Base-by-base conservation (phyloP, 2,113 vertebrate genomes). In the Eptatretus burgeri region DNA sequence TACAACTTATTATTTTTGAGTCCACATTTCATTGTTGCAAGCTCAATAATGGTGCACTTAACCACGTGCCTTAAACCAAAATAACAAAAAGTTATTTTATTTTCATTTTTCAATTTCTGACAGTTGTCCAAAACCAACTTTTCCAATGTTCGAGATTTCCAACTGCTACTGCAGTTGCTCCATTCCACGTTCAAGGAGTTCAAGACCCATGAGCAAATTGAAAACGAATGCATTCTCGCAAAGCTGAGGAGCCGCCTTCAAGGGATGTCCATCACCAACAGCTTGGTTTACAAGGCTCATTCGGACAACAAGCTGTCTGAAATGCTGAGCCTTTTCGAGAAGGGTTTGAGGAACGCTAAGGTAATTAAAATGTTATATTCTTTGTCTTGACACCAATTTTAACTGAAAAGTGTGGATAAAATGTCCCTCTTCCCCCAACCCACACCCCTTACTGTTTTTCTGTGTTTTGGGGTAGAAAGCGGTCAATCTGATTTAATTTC, bases 81-180 rank as follows among this genome's bases (percentile, higher is more conserved):
- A 41, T 5, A 41, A 41, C 3, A 41, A 41, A 41, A 41, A 41
- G 14, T 56, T 12, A 20, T 60, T 60, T 49, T 64, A 41, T 64
- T 19, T 64, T n/a, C 18, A 19, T 66, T 51, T 62, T 19, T 14
- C 5, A n/a, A 7, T 11, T 2, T 9, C 2, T 51, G 7, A 11
- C 66, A 95, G 91, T 81, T 98, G 69, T 94, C 86, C 13, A 86
- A 95, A 72, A 98, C 91, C 68, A 95, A 98, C 76, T 98, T 98
- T 73, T 93, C 91, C 76, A 93, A 93, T 81, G 87, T 85, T 80
- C 86, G 75, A 68, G 91, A 98, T 51, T 94, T 98, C 73, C 85
- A 85, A 51, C 82, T 85, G n/a, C 84, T 98, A 27, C 82, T 94
- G 2, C 80, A 84, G 66, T 93, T 84, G 2, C 78, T 98, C 13